Base-by-base conservation (phyloP, 2,888 invertebrate species). In the Sialis fuliginosa region DNA sequence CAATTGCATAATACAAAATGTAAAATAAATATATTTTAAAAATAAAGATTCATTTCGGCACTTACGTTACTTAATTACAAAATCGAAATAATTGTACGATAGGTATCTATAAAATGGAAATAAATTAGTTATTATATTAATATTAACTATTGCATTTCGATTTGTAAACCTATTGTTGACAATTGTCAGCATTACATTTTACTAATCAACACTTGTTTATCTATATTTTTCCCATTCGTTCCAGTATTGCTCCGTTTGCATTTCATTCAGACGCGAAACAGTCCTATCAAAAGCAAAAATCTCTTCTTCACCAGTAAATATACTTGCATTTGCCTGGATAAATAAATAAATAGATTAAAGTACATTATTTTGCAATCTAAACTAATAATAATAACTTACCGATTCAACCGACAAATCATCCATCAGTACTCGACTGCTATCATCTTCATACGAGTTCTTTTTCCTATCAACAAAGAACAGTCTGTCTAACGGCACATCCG, bases 221-320 rank as follows among this genome's bases (percentile, higher is more conserved):
- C 46, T 37, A 31, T 34, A 39, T 42, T 42, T 42, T 9, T 42
- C 42, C 47, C 47, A 47, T 10, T 47, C 42, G n/a, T 83, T 76
- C 96, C 96, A 96, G 64, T 98, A 98, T 53, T 86, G 85, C 47
- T 81, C 77, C 0, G 88, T 87, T 66, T 95, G 92, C 97, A 98
- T 98, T 71, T 98, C 93, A 53, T 82, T 78, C 34, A 98, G 74
- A 52, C 98, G 72, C 0, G 97, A 97, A 31, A 93, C 64, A 22
- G 96, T 95, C 48, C 98, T 74, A 57, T 95, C 92, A 61, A 87
- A 93, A 1, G 98, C 97, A 66, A 98, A 98, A 57, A 92, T 68
- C 68, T 99, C 98, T 65, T 99, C 98, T 63, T 92, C 91, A 0
- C 97, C 97, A 1, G 93, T 95, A 59, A 98, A 97, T 54, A 98